Percentiles rank a stretch among this genome's conserved stretches.
Evolutionary conservation across 1,140 invertebrate species (phyloP).

Genomic region (Drosophila sucinea): DNA sequence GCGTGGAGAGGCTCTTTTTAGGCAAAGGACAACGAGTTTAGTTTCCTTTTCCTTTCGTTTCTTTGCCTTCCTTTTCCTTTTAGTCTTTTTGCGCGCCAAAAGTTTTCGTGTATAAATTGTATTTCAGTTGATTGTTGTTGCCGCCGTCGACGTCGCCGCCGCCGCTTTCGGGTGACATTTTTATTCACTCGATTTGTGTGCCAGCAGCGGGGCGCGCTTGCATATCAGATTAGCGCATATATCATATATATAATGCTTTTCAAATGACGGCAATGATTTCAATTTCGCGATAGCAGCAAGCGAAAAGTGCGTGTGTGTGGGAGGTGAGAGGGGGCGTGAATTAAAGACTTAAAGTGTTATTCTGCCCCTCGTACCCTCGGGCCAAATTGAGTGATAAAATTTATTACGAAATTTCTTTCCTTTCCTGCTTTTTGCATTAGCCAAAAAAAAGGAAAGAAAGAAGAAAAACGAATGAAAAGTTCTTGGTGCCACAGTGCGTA

Average conservation of each 20-base stretch:
- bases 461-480: not conserved
- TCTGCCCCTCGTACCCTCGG: slow-evolving; percentile 1
- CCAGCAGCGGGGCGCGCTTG: slow-evolving; percentile 32
- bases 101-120: slow-evolving; percentile 67
- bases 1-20: slow-evolving; percentile 7
- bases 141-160: slow-evolving; percentile 30
- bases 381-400: slow-evolving; percentile 57
- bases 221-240: slow-evolving; percentile 77
- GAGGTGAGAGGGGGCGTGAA: not conserved
- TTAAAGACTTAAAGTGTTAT: slow-evolving; percentile 51
- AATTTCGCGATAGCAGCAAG: slow-evolving; percentile 58
- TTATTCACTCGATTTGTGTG: slow-evolving; percentile 63
- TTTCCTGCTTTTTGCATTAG: slow-evolving; percentile 36
- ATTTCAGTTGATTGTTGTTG: slow-evolving; percentile 64
- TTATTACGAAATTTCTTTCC: slow-evolving; percentile 47
- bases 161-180: slow-evolving; percentile 68
- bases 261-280: slow-evolving; percentile 80
- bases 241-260: slow-evolving; percentile 73
- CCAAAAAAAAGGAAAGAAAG: slow-evolving; percentile 18
- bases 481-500: slow-evolving; percentile 47
- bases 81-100: not conserved
- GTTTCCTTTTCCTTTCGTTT: slow-evolving; percentile 55
- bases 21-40: slow-evolving; percentile 53
- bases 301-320: not conserved
- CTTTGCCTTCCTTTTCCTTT: slow-evolving; percentile 31